Conservation (phyloP, 2,797 vertebrate species). For the Malurus leucopterus region DNA sequence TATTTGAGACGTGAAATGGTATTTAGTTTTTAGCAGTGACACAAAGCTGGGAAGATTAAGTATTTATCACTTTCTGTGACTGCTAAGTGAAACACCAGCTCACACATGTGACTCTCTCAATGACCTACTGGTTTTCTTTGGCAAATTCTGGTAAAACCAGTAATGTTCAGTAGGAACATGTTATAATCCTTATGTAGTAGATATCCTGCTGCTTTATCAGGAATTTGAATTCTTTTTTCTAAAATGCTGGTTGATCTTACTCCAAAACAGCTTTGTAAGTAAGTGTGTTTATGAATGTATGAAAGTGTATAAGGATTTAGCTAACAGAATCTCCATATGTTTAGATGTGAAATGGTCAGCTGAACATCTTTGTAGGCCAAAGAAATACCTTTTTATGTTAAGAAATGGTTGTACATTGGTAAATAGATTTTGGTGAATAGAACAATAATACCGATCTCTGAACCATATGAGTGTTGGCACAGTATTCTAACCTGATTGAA, state of each 20-base stretch:
- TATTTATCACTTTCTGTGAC: neutral
- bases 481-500: neutral
- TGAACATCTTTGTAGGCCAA: neutral
- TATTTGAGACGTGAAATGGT: neutral
- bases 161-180: neutral
- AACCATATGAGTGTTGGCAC: neutral
- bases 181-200: neutral
- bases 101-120: neutral
- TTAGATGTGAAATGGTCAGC: neutral
- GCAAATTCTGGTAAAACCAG: neutral
- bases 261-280: neutral
- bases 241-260: neutral
- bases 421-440: neutral
- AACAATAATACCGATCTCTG: neutral
- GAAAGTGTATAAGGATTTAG: neutral
- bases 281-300: neutral
- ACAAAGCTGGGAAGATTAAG: neutral
- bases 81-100: neutral
- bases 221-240: neutral
- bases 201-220: neutral
- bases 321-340: neutral
- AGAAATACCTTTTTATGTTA: neutral
- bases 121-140: neutral
- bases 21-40: neutral
- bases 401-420: neutral